Base-by-base conservation (phyloP, 35 echinoderm and acorn worm species). In the Lytechinus pictus region DNA sequence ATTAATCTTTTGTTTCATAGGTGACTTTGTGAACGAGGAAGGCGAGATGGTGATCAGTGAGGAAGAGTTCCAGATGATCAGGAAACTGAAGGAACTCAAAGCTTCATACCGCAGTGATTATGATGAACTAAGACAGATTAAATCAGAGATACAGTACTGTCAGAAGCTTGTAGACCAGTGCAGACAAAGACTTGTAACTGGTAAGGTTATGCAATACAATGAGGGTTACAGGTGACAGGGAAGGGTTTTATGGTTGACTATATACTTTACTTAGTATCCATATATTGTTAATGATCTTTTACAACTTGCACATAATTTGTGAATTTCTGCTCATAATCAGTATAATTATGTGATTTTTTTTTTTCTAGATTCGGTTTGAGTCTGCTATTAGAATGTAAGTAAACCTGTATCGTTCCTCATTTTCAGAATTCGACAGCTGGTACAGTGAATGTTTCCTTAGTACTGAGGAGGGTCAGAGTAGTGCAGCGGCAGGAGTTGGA, bases 131-230 rank as follows among this genome's bases (percentile, higher is more conserved):
- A 89, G 95, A 27, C 97, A 99, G 87, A 95, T 99, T 51, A 99
- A 99, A 91, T 99, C 98, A 28, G 98, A 99, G 90, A 96, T 97
- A 27, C 97, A 99, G 71, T 99, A 99, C 92, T 99, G 98, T 27
- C 98, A 99, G 97, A 99, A 99, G 89, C 96, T 99, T 44, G 97
- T 99, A 9, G 98, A 99, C 54, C 97, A 99, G 54, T 99, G 98
- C 86, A 94, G 97, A 89, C 97, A 99, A 66, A 95, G 98, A 79
- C 96, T 99, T 1, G 96, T 99, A 52, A 94, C 94, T 96, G 98
- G 98, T 99, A 86, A 94, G 96, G 55, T 28, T 11, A 19, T 87
- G 29, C 8, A 6, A 55, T 12, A 8, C 87, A 44, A 89, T 10
- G 27, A 4, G 27, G 28, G 6, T 44, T 44, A 53, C 10, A 24